Evolutionary conservation across 2,797 vertebrate genomes (phyloP).

Genomic region (Enoplosus armatus): DNA sequence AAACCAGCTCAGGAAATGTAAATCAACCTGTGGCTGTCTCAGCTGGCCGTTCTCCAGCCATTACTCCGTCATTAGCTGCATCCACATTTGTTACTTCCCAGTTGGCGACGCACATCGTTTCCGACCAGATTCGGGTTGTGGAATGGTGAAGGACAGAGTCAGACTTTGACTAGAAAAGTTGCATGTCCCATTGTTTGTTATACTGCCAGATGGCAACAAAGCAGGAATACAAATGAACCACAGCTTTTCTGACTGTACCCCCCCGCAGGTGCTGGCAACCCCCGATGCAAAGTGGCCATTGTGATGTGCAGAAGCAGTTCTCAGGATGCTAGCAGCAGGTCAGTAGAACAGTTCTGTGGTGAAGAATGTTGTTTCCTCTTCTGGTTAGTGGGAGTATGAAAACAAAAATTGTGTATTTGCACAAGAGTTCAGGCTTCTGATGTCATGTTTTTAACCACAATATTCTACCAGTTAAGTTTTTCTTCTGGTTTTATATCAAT

Average conservation of each 20-base stretch:
- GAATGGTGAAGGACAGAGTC: constrained; percentile 36
- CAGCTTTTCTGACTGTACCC: constrained; percentile 19
- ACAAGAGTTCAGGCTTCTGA: background rate
- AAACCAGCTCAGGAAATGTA: constrained; percentile 43
- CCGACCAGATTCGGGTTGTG: background rate
- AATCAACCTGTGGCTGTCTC: constrained; percentile 14
- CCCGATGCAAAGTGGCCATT: constrained; percentile 83
- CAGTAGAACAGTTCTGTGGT: constrained; percentile 10
- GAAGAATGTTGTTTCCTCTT: constrained; percentile 3
- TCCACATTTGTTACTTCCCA: background rate
- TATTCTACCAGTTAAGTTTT: background rate
- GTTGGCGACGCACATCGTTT: constrained; percentile 1
- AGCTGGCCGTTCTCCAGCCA: background rate
- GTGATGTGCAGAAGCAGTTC: constrained; percentile 91
- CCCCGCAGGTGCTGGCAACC: constrained; percentile 90
- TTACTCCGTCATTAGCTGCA: constrained; percentile 25
- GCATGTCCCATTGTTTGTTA: background rate
- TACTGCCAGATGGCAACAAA: background rate
- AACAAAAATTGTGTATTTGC: background rate
- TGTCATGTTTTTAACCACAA: background rate
- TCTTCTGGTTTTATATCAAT: background rate
- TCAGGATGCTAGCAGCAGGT: constrained; percentile 65
- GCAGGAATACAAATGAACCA: constrained; percentile 13
- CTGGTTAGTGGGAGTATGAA: background rate
- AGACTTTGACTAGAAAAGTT: background rate